Percentiles rank a stretch among this genome's conserved stretches.
phyloP scores from a whole-genome alignment of 92 coral and sea anemone species.

The Actinernus sp. region DNA sequence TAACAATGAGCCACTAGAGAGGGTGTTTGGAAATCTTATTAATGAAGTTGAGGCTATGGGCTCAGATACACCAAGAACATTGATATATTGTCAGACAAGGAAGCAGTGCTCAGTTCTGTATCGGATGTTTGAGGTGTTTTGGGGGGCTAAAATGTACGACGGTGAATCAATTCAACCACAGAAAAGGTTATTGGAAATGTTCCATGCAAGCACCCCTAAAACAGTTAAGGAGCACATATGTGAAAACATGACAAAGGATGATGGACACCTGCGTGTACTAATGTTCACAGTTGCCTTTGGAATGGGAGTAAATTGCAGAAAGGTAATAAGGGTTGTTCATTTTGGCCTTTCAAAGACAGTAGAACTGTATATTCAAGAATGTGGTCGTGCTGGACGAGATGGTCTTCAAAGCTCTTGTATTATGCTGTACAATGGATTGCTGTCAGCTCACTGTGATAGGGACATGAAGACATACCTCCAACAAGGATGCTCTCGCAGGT shows the following conservation, averaged over 20 bases:
- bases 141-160: constrained; percentile 35
- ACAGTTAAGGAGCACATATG: constrained; percentile 58
- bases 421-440: background rate
- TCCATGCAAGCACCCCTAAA: constrained; percentile 77
- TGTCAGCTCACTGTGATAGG: background rate
- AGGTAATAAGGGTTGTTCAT: constrained; percentile 33
- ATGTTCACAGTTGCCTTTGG: constrained; percentile 58
- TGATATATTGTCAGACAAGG: constrained; percentile 82
- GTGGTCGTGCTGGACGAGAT: constrained; percentile 45
- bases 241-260: constrained; percentile 36
- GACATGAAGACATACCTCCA: background rate
- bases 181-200: constrained; percentile 75
- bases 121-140: constrained; percentile 61
- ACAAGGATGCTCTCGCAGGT: constrained; percentile 9
- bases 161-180: constrained; percentile 32
- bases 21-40: constrained; percentile 52
- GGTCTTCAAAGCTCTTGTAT: constrained; percentile 5
- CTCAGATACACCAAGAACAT: constrained; percentile 54
- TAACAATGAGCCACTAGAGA: constrained; percentile 53
- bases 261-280: constrained; percentile 50
- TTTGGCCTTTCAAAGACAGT: constrained; percentile 42
- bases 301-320: constrained; percentile 47
- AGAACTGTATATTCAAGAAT: constrained; percentile 44
- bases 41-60: constrained; percentile 41
- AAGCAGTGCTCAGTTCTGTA: constrained; percentile 76